These are phyloP conservation scores for Ictalurus punctatus DNA, from an alignment of 2,113 vertebrate genomes.

Conservation along the genomic window DNA sequence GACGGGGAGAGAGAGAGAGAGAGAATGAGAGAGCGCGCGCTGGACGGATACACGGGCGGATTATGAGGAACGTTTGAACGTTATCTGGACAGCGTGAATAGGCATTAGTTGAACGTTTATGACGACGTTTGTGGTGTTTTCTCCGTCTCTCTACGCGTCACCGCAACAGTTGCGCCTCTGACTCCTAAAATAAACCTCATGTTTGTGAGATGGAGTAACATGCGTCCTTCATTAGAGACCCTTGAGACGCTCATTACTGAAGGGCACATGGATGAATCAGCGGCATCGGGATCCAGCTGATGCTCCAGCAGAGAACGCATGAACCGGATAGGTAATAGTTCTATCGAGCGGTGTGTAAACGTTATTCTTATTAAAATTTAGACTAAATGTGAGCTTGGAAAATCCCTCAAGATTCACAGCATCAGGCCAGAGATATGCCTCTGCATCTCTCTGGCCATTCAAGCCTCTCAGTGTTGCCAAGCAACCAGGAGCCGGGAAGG, in stretches of 20 bases:
- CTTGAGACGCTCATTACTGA: not conserved
- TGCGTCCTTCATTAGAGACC: not conserved
- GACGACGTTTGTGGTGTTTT: not conserved
- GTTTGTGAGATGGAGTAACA: not conserved
- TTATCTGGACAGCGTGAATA: not conserved
- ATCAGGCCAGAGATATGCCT: conserved; percentile 69
- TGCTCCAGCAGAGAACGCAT: not conserved
- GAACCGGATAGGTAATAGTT: not conserved
- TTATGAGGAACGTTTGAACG: conserved; percentile 43
- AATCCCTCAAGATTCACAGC: conserved; percentile 51
- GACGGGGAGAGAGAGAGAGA: conserved; percentile 52
- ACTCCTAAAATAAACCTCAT: not conserved
- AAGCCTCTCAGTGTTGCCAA: conserved; percentile 73
- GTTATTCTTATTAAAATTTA: not conserved
- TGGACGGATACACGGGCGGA: conserved; percentile 46
- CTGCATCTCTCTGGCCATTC: conserved; percentile 68
- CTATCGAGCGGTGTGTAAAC: not conserved
- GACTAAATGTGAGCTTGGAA: not conserved
- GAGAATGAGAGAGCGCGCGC: not conserved
- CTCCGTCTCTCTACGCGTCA: not conserved
- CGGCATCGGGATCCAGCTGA: not conserved
- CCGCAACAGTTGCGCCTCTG: not conserved
- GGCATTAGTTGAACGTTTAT: not conserved
- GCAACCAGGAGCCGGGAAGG: conserved; percentile 71
- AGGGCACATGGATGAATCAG: not conserved